Evolutionary conservation across 2,113 vertebrate species (phyloP).

Genomic region (Aptenodytes patagonicus): DNA sequence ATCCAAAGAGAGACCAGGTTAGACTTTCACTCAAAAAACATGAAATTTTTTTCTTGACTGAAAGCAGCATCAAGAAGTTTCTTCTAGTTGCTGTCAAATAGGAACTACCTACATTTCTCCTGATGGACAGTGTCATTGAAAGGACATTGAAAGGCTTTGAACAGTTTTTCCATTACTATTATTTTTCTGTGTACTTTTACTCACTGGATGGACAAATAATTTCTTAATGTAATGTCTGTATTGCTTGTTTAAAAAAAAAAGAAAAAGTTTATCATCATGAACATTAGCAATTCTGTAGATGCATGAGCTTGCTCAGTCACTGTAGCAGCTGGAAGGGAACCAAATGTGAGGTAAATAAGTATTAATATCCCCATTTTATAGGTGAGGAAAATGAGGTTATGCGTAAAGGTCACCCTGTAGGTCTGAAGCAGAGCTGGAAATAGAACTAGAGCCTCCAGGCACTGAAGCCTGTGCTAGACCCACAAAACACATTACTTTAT

Average conservation of each 20-base stretch:
- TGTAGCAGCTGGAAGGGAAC: constrained; percentile 57
- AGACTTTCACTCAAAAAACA: not conserved
- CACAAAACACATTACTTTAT: not conserved
- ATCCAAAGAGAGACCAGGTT: not conserved
- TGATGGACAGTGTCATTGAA: not conserved
- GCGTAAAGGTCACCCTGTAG: constrained; percentile 40
- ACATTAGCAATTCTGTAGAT: constrained; percentile 27
- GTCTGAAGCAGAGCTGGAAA: constrained; percentile 50
- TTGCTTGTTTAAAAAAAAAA: not conserved
- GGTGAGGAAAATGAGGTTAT: constrained; percentile 65
- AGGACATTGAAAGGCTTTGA: not conserved
- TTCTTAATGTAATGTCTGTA: not conserved
- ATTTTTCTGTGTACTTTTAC: not conserved
- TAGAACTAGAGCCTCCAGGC: constrained; percentile 49
- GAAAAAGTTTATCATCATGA: not conserved
- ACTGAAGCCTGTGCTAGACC: constrained; percentile 21
- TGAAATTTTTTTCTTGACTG: not conserved
- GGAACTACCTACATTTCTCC: not conserved
- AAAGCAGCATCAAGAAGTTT: not conserved
- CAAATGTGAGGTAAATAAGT: constrained; percentile 65
- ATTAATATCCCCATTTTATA: constrained; percentile 59
- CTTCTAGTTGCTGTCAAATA: not conserved
- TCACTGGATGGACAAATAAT: not conserved
- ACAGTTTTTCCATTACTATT: not conserved
- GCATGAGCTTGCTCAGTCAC: constrained; percentile 22